phyloP scores from a whole-genome alignment of 2,113 vertebrate species.

The Pseudopipra pipra region DNA sequence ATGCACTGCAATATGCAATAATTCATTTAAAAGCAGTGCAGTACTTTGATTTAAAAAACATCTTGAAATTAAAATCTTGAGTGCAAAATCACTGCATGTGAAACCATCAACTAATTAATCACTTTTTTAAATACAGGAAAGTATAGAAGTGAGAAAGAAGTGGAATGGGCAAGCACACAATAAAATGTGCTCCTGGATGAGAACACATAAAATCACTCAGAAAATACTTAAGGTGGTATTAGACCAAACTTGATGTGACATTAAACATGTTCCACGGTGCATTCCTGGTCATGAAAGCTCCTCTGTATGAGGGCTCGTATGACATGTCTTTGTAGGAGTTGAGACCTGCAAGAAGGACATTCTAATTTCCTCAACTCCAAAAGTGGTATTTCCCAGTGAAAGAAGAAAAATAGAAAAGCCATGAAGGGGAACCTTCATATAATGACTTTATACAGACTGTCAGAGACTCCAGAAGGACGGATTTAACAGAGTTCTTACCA shows the following conservation, averaged over 20 bases:
- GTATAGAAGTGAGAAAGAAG: background rate
- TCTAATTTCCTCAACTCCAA: background rate
- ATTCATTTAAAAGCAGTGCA: background rate
- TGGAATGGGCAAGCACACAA: background rate
- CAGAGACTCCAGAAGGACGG: background rate
- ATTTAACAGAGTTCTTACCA: background rate
- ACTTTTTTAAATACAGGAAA: background rate
- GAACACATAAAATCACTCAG: background rate
- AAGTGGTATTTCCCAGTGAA: background rate
- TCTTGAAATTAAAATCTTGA: background rate
- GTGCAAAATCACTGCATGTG: background rate
- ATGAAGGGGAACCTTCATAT: background rate
- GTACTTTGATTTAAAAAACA: background rate
- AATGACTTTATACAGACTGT: background rate
- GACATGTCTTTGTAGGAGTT: background rate
- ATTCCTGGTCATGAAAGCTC: background rate
- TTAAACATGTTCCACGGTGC: background rate
- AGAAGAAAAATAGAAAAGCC: background rate
- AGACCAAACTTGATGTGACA: accelerated
- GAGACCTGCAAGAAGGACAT: background rate
- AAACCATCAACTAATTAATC: background rate
- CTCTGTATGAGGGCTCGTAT: background rate
- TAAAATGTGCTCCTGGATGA: background rate
- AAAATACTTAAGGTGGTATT: background rate
- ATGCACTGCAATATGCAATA: background rate